Base-by-base conservation (phyloP, 2,113 vertebrate genomes). In the Festucalex cinctus region DNA sequence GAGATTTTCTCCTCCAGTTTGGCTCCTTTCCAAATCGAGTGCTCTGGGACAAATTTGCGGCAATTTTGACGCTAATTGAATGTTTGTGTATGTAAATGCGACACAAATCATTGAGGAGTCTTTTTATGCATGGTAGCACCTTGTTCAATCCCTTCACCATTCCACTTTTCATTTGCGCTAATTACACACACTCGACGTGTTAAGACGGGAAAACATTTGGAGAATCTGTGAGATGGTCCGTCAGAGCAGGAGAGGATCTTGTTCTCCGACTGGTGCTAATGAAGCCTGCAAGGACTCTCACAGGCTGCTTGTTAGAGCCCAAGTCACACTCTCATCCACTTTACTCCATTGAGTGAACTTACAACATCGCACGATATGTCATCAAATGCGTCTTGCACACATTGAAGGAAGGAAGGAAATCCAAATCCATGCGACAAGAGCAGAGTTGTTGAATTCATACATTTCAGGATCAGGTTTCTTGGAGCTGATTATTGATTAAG, bases 211-310 rank as follows among this genome's bases (percentile, higher is more conserved):
- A 53, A 4, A 22, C 22, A 54, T 46, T 1, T 6, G 13, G 37
- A 2, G n/a, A 37, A 22, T 43, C 64, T 60, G 60, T 26, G 60
- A 43, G 60, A 66, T 73, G 79, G 71, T 83, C 77, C 79, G 82
- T 79, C 80, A 74, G 77, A 77, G 73, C 71, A 83, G 84, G 84
- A 86, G 77, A 85, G 66, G 58, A 69, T 62, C 72, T 58, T 73
- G 69, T 66, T 74, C 68, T 78, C 58, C 65, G 58, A 75, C 68
- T 78, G 71, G 43, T 66, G 64, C 74, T 86, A 81, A 86, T 84
- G 83, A 87, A 77, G 76, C 70, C 70, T 80, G 71, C 67, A 39
- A 76, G 77, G 76, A 64, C 69, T 76, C 68, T 61, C 71, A 58
- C 64, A 71, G 59, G 75, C 74, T 80, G 26, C 26, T 85, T 22